phyloP scores from a whole-genome alignment of 1,140 invertebrate species.

The Bombus waltoni region DNA sequence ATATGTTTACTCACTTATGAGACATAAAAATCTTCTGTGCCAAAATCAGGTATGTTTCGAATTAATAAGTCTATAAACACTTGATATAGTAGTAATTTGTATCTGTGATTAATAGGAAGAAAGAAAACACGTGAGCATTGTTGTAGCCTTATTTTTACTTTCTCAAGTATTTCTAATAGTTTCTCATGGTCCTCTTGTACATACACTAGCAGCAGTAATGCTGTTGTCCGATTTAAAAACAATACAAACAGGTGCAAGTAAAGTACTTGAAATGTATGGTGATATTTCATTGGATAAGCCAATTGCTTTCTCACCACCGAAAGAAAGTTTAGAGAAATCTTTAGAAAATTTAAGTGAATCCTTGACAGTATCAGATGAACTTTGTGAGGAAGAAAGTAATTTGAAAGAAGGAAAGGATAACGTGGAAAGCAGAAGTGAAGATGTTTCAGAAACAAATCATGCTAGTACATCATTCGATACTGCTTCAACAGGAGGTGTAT shows the following conservation, averaged over 20 bases:
- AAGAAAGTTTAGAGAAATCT: constrained; percentile 86
- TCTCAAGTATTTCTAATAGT: constrained; percentile 99
- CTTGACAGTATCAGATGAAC: constrained; percentile 24
- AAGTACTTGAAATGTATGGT: constrained; percentile 89
- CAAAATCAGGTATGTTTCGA: constrained; percentile 77
- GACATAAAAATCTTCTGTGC: constrained; percentile 72
- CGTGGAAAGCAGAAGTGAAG: constrained; percentile 75
- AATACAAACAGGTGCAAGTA: constrained; percentile 88
- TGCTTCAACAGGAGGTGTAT: constrained; percentile 23
- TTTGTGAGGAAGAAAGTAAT: constrained; percentile 21
- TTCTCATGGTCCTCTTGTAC: constrained; percentile 93
- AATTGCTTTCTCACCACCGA: constrained; percentile 83
- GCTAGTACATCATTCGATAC: constrained; percentile 60
- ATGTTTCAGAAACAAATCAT: constrained; percentile 77
- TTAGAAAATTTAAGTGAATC: constrained; percentile 82
- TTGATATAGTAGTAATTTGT: constrained; percentile 25
- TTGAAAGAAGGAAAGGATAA: constrained; percentile 34
- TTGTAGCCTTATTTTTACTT: constrained; percentile 95
- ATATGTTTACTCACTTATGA: constrained; percentile 95
- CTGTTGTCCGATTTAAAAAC: constrained; percentile 89
- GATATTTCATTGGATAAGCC: constrained; percentile 75
- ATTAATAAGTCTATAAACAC: constrained; percentile 13
- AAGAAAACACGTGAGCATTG: constrained; percentile 86
- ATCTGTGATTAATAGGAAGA: constrained; percentile 74
- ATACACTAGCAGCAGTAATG: constrained; percentile 94